Base-by-base conservation (phyloP, 2,888 invertebrate genomes). In the Fragum sueziense region DNA sequence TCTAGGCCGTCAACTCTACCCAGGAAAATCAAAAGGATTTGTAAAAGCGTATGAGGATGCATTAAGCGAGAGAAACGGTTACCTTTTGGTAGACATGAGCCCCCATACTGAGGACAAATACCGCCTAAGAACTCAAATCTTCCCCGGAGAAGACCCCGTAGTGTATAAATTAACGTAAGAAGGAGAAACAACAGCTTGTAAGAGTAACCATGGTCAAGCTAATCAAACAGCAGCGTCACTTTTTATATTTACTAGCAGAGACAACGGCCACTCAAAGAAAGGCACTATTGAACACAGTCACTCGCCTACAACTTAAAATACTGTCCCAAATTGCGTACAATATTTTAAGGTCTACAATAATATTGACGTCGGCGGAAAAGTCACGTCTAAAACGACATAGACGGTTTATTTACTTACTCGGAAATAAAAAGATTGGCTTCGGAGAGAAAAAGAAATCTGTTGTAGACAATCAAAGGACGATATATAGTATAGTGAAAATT, bases 161-260 rank as follows among this genome's bases (percentile, higher is more conserved):
- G 31, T 74, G 20, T 73, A 78, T 54, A 27, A 22, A 52, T 20
- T 71, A 37, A 47, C 52, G 34, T 76, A 76, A 76, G 76, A 68
- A 72, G 57, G 11, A 57, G 3, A 29, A n/a, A 29, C 29, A 6
- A 59, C 14, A 29, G 7, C 22, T n/a, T 11, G 25, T 57, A 67
- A 7, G 7, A 57, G 22, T 41, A 70, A 76, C n/a, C 67, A 77
- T 74, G 81, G 68, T 61, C 17, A 69, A 70, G 57, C 29, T 72
- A 3, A 62, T 78, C 20, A 78, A 61, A 67, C 51, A 69, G 22
- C 75, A 78, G 41, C 69, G 70, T 65, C 70, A 73, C 37, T 76
- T 76, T 33, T 62, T 76, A 61, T 22, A 69, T 22, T 20, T 71
- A 11, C 52, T 75, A 14, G 47, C 78, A 25, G 20, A 75, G 17